Evolutionary conservation across 2,888 invertebrate species (phyloP), one percentile per base, ranked within the genome.

Genomic region (Andrena chrysosceles): DNA sequence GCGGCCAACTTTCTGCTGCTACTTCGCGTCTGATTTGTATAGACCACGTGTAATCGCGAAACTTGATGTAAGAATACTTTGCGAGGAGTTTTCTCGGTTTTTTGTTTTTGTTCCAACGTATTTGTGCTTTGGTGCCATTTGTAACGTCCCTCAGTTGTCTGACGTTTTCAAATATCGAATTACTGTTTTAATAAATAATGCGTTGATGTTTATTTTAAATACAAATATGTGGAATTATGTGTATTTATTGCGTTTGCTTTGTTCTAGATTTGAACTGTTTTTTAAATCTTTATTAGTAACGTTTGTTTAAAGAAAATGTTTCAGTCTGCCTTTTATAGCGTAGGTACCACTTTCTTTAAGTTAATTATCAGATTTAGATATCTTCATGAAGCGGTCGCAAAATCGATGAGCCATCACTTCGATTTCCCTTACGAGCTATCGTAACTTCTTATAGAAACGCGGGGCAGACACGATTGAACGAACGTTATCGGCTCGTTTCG

Each of bases 391-490:
- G 23, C 16, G 35, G 23, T 42, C 26, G 13, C 4, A 31, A 42
- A 64, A 52, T 72, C 60, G 56, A 64, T 68, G 49, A 68, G 64
- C 64, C 35, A 26, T 60, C 59, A 67, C 49, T 54, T 64, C 73
- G 48, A 83, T 83, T 79, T 79, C 67, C 62, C 60, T 77, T 79
- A 79, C 68, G 83, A 77, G 70, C 75, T 63, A 66, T 60, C 76
- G 79, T 84, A 83, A 79, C 73, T 76, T 84, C 83, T 79, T 79
- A 77, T 79, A 76, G 83, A 78, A 66, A 62, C 73, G 69, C 70
- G 56, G 62, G 23, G n/a, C 42, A 66, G n/a, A 54, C 62, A 79
- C 67, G 77, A 68, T 83, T 63, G 74, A 71, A 33, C 83, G 76
- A 70, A 73, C 69, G 64, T 77, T 79, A 84, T 79, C 77, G 67